These are phyloP conservation scores for Protosalanx chinensis DNA, from an alignment of 2,797 vertebrate genomes.

Conservation along the genomic window DNA sequence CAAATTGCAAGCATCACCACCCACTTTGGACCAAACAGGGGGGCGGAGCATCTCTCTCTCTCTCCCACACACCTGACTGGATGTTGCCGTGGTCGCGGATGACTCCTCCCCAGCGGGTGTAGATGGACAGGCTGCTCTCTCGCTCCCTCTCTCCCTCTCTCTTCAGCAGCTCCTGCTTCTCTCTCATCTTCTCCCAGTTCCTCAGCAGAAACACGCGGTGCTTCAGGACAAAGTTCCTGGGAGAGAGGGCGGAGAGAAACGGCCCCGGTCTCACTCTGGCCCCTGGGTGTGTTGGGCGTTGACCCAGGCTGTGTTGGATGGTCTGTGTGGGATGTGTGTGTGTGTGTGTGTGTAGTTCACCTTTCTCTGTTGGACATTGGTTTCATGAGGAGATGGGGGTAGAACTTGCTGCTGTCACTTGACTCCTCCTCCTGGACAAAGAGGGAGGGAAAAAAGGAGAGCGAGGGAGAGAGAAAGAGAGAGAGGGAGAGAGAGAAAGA, in stretches of 20 bases:
- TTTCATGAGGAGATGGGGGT: conserved; percentile 93
- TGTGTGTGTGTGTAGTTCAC: conserved; percentile 55
- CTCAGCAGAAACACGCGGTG: conserved; percentile 92
- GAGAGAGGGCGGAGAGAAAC: neutral
- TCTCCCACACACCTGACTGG: conserved; percentile 81
- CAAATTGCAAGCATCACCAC: neutral
- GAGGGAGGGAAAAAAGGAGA: neutral
- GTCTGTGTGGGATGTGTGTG: neutral
- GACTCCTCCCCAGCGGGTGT: conserved; percentile 90
- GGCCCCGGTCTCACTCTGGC: neutral
- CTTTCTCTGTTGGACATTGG: conserved; percentile 98
- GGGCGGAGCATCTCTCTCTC: neutral
- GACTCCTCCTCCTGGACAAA: conserved; percentile 83
- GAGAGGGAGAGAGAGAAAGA: neutral
- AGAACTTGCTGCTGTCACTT: conserved; percentile 84
- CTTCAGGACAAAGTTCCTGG: conserved; percentile 94
- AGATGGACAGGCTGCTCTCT: conserved; percentile 78
- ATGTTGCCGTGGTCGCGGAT: conserved; percentile 96
- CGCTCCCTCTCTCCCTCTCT: conserved; percentile 78
- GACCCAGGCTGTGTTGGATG: neutral
- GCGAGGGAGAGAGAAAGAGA: conserved; percentile 1
- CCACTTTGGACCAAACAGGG: neutral
- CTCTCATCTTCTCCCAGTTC: conserved; percentile 96
- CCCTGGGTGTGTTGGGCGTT: neutral
- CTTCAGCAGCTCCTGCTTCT: conserved; percentile 92